Evolutionary conservation across 1,140 invertebrate species (phyloP).

Genomic region (Drosophila repleta): DNA sequence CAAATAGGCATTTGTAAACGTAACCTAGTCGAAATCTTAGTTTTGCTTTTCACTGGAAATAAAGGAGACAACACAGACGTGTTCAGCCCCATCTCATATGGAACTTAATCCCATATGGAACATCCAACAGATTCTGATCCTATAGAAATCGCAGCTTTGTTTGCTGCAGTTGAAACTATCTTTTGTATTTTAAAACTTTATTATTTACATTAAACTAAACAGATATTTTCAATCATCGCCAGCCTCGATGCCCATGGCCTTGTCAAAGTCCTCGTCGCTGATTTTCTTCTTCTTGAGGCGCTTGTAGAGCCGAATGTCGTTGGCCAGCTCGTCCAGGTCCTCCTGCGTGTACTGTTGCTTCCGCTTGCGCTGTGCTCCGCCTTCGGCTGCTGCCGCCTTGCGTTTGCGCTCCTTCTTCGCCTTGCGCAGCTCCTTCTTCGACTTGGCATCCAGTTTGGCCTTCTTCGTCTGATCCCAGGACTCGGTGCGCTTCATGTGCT

Average conservation of each 20-base stretch:
- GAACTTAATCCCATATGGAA: too few relatives aligned
- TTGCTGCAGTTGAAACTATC: not conserved
- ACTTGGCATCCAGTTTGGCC: slow-evolving; percentile 88
- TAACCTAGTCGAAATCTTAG: slow-evolving; percentile 33
- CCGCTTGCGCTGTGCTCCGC: slow-evolving; percentile 84
- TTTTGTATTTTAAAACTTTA: not conserved
- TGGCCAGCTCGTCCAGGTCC: slow-evolving; percentile 92
- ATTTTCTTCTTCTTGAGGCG: slow-evolving; percentile 95
- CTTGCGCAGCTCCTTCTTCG: slow-evolving; percentile 86
- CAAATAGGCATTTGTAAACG: slow-evolving; percentile 51
- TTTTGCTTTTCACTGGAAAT: slow-evolving; percentile 10
- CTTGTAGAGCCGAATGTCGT: slow-evolving; percentile 93
- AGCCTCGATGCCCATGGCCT: slow-evolving; percentile 85
- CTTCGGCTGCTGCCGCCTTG: slow-evolving; percentile 65
- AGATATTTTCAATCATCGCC: slow-evolving; percentile 37
- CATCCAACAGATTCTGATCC: too few relatives aligned
- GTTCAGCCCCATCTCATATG: not conserved
- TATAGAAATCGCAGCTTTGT: too few relatives aligned
- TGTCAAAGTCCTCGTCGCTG: slow-evolving; percentile 86
- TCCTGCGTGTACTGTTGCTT: slow-evolving; percentile 87
- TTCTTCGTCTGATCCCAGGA: slow-evolving; percentile 93
- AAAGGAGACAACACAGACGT: not conserved
- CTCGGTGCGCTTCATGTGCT: slow-evolving; percentile 87
- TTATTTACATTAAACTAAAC: slow-evolving; percentile 21
- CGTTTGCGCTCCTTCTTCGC: slow-evolving; percentile 85